Evolutionary conservation across 2,888 invertebrate species (phyloP), one percentile per base, ranked within the genome.

Genomic region (Patella ulyssiponensis): DNA sequence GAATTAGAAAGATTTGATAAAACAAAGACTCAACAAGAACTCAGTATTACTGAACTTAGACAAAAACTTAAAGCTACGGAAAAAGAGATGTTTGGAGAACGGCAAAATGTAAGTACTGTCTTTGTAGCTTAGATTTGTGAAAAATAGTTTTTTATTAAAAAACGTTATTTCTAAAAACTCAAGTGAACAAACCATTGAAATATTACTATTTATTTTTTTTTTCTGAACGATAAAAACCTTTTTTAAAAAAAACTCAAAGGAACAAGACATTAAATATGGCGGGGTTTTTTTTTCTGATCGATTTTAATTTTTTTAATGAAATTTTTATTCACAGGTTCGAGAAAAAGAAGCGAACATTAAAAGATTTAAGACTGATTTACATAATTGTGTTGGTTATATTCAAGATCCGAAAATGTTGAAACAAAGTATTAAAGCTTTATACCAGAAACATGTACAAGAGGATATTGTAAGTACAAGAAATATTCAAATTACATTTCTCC

Each of bases 1-100:
- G 96, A 97, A 85, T 91, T 97, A 88, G 95, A 96, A 89, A 94
- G 94, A 86, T 94, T 96, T 81, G 95, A 96, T 90, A 95, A 95
- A 90, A 94, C 94, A 87, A 96, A 95, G 89, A 93, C 93, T 7
- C 93, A 93, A 81, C 93, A 95, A 84, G 96, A 96, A 89, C 92
- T 96, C 79, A 95, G 96, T 91, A 93, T 96, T 81, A 94, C 93
- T 81, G 96, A 96, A 90, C 92, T 96, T 77, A 94, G 94, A 78
- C 96, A 96, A 88, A 97, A 97, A 91, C 92, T 96, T 76, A 89
- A 92, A 3, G 95, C 95, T 1, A 94, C 95, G 1, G 95, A 95
- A 84, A 94, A 94, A 78, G 96, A 96, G 86, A 93, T 95, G 79
- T 92, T 94, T 76, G 93, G 93, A 12, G 96, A 92, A 79, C 96